Evolutionary conservation across 2,113 vertebrate species (phyloP).

Genomic region (Empidonax traillii): DNA sequence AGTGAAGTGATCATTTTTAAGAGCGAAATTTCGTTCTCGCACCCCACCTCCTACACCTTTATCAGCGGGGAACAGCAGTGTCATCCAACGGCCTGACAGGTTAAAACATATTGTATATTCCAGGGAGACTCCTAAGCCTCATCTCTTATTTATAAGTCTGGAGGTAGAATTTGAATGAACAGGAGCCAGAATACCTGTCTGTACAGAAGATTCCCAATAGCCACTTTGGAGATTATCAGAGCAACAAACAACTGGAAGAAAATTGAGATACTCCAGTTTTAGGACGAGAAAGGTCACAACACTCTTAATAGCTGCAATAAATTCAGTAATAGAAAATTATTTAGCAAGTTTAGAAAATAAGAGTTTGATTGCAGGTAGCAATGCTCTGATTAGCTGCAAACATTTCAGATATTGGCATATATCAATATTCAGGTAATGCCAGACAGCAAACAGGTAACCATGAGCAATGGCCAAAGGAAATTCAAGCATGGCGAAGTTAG

Average conservation of each 20-base stretch:
- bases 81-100: background rate
- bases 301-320: background rate
- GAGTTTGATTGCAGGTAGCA: background rate
- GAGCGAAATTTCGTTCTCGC: background rate
- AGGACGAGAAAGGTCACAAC: background rate
- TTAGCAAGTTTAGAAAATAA: background rate
- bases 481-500: background rate
- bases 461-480: background rate
- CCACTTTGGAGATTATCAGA: background rate
- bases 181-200: background rate
- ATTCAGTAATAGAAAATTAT: background rate
- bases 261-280: background rate
- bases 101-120: background rate
- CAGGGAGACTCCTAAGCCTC: background rate
- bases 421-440: background rate
- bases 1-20: background rate
- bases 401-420: background rate
- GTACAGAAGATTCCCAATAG: background rate
- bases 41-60: background rate
- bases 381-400: background rate
- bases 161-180: constrained; percentile 13
- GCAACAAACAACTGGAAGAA: background rate
- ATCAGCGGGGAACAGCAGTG: constrained; percentile 27
- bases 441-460: background rate
- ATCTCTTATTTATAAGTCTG: background rate